Evolutionary conservation across 2,113 vertebrate species (phyloP).

Genomic region (Bos indicus): DNA sequence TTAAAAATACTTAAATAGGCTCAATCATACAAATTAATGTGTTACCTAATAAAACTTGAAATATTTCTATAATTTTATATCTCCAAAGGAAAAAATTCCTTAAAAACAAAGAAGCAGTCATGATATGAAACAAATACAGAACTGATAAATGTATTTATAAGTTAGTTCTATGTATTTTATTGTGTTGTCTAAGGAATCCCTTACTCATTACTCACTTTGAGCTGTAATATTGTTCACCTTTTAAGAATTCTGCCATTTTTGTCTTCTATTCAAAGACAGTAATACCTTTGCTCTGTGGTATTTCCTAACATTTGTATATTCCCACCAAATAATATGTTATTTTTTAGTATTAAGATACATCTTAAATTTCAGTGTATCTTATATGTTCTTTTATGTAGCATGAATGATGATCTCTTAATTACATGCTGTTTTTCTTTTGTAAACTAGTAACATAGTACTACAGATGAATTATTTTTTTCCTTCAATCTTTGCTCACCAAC

Average conservation of each 20-base stretch:
- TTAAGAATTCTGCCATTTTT: neutral
- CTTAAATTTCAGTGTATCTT: conserved; percentile 35
- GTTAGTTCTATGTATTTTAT: neutral
- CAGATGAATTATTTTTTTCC: conserved; percentile 57
- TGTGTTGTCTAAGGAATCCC: neutral
- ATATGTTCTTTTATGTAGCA: conserved; percentile 13
- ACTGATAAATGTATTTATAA: neutral
- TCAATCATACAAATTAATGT: conserved; percentile 35
- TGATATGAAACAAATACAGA: neutral
- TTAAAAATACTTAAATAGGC: neutral
- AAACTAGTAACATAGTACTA: conserved; percentile 47
- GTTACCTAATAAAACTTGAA: conserved; percentile 29
- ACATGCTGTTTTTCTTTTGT: conserved; percentile 9
- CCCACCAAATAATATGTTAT: neutral
- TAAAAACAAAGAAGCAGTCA: neutral
- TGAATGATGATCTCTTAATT: neutral
- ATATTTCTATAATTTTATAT: conserved; percentile 7
- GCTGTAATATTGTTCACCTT: neutral
- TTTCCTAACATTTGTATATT: conserved; percentile 36
- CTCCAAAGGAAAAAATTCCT: neutral
- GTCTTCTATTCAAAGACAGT: neutral
- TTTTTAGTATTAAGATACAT: neutral
- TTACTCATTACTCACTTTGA: neutral
- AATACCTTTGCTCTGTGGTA: neutral
- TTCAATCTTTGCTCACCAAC: conserved; percentile 66